Base-by-base conservation (phyloP, 2,888 invertebrate species). In the Cancer borealis region DNA sequence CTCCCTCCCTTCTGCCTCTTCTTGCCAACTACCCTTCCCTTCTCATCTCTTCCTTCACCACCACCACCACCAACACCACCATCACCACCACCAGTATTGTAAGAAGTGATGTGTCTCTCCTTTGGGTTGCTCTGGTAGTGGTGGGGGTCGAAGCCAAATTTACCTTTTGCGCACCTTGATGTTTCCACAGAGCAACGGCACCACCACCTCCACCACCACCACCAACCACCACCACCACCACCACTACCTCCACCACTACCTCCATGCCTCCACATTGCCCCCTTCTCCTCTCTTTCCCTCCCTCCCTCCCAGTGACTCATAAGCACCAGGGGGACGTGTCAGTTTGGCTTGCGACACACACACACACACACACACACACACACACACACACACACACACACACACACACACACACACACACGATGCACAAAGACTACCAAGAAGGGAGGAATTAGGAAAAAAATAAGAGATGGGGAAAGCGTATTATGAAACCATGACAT, bases 291-390 rank as follows among this genome's bases (percentile, higher is more conserved):
- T n/a, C 5, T 30, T 79, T 79, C 84, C 26, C 39, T 73, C 26
- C 84, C 30, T 84, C 73, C 73, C 10, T 26, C 26, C 26, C 26
- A 79, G 84, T 84, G 84, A 84, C 84, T 84, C 84, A 84, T 79
- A 79, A 79, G 39, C 84, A 84, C 39, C 39, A 84, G 84, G 17
- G 84, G 39, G 84, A 39, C 12, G 39, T 84, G 39, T 39, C 84
- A 14, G 39, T 84, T 84, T 39, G 84, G 84, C 39, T 84, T 8
- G 17, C 84, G 39, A 79, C 79, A 79, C 79, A 79, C 79, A 79
- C 79, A 79, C 79, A 79, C 79, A 79, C 79, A 79, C 79, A 79
- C 79, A 79, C 79, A 79, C 79, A 79, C 79, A 66, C 66, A 66
- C 66, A 66, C 66, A 66, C 66, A 66, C 66, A 66, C 66, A 66